Evolutionary conservation across 2,797 vertebrate genomes (phyloP), one percentile per base, ranked within the genome.

Genomic region (Microctenopoma stevenorrisi): DNA sequence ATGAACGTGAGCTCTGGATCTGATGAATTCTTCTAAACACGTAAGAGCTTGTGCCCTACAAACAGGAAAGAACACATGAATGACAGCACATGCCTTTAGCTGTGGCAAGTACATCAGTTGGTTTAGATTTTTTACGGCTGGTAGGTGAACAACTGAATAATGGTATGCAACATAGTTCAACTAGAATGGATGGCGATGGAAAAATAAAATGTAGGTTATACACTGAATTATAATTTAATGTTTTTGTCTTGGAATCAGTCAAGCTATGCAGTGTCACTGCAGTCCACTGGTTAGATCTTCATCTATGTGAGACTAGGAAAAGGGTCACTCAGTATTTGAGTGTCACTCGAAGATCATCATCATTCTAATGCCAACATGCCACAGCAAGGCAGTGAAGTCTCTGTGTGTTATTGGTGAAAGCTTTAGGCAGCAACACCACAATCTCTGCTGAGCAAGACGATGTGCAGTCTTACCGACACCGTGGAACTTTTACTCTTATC

Each of bases 391-490:
- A 79, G 22, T 63, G 28, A 72, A 76, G 72, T 63, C 25, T 61
- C 28, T 61, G 52, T 26, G 43, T 68, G 7, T 68, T 72, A 81
- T 86, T 89, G 83, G 83, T 81, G 42, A 79, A 83, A 74, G 70
- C 81, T 70, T 58, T 8, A 64, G 65, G 33, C 51, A 68, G 74
- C 80, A 79, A 79, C 85, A 88, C 76, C 67, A 78, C 88, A 91
- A 79, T 86, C 84, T 68, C 15, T 72, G 56, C 76, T 68, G 15
- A 79, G 62, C 75, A 84, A 77, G 43, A 67, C 33, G 55, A 74
- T 72, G 42, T 47, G 72, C 74, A 78, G 65, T 84, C 92, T 93
- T 92, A 92, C 91, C 90, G 25, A 79, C 61, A 84, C 46, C 64
- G 61, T 56, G 70, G 79, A 63, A 64, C 61, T 28, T 72, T 81